A percentile compares a stretch with the other conserved stretches of the same genome.
Evolutionary conservation across 1,140 invertebrate species (phyloP).

Genomic region (Brachionus plicatilis): DNA sequence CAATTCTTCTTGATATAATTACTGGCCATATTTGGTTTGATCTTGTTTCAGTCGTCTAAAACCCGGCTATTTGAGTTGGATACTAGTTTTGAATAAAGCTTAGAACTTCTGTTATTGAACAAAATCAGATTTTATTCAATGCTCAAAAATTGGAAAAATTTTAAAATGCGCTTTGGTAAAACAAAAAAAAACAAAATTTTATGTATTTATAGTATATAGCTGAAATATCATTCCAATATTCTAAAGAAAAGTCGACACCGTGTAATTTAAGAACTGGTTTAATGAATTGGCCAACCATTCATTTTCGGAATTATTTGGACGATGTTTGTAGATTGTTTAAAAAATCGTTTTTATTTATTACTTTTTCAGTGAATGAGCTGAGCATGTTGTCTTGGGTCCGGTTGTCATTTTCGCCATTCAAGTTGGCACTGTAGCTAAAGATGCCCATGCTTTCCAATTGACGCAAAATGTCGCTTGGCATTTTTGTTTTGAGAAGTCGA

Average conservation of each 20-base stretch:
- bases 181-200: background rate
- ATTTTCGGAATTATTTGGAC: background rate
- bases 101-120: background rate
- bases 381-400: background rate
- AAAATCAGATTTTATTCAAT: background rate
- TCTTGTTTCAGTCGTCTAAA: background rate
- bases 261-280: background rate
- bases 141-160: background rate
- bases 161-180: background rate
- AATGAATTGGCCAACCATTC: background rate
- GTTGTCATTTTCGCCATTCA: background rate
- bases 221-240: background rate
- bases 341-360: background rate
- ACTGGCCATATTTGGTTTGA: background rate
- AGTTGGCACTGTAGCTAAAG: background rate
- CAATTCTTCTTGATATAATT: background rate
- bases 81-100: background rate
- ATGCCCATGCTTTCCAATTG: background rate
- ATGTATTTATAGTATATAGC: background rate
- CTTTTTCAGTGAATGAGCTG: constrained; percentile 10
- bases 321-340: background rate
- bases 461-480: constrained; percentile 3
- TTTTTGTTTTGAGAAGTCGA: background rate
- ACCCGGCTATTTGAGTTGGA: background rate
- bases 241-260: background rate